phyloP scores from a whole-genome alignment of 2,888 invertebrate species.

The Baccha elongata region DNA sequence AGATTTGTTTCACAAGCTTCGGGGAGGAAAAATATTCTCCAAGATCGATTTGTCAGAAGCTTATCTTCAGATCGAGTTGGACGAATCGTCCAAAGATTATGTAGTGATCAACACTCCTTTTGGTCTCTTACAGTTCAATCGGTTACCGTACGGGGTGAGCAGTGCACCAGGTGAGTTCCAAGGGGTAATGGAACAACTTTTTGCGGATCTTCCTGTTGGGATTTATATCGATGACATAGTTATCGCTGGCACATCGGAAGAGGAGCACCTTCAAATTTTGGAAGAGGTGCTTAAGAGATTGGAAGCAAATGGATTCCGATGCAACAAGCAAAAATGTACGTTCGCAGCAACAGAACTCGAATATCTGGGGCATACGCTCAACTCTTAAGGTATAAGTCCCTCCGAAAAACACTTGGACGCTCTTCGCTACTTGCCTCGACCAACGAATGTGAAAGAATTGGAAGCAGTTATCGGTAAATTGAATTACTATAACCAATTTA shows the following conservation, averaged over 20 bases:
- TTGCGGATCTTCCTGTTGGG: background rate
- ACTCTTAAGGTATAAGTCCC: too few species aligned
- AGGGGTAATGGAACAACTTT: constrained; percentile 11
- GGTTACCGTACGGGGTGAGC: background rate
- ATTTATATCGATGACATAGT: constrained; percentile 22
- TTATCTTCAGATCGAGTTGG: too few species aligned
- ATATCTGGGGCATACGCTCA: background rate
- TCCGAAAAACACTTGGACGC: background rate
- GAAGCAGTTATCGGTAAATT: constrained; percentile 18
- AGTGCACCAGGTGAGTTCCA: constrained; percentile 1
- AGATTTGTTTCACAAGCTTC: too few species aligned
- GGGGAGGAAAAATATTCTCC: too few species aligned
- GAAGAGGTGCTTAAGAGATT: constrained; percentile 15
- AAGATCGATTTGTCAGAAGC: too few species aligned
- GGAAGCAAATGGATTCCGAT: background rate
- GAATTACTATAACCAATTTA: too few species aligned
- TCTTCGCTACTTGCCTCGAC: background rate
- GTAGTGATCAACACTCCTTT: background rate
- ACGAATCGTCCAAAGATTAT: too few species aligned
- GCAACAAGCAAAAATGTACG: too few species aligned
- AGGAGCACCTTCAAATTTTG: constrained; percentile 6
- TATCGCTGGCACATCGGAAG: constrained; percentile 5
- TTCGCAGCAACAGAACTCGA: background rate
- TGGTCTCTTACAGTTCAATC: background rate
- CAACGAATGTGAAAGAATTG: background rate